These are phyloP conservation scores for Limosa lapponica DNA, from an alignment of 2,797 vertebrate species.

Conservation along the genomic window DNA sequence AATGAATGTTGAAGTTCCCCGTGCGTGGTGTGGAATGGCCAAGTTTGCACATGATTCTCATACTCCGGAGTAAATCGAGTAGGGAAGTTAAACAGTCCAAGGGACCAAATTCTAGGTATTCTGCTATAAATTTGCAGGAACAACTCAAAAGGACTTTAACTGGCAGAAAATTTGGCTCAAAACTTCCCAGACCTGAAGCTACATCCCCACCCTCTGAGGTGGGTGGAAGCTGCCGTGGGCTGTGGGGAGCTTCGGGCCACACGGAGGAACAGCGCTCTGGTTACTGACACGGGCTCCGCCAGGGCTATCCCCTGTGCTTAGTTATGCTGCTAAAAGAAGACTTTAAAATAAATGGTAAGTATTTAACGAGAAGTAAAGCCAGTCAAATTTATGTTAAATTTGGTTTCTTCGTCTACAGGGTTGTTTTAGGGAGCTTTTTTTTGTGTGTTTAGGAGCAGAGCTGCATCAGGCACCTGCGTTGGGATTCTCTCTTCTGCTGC, in stretches of 20 bases:
- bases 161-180: not conserved
- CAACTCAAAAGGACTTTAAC: not conserved
- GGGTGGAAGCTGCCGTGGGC: not conserved
- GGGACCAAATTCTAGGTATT: not conserved
- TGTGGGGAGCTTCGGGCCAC: not conserved
- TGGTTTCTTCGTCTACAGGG: not conserved
- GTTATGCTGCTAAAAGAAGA: not conserved
- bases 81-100: not conserved
- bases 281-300: rapidly evolving
- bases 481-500: not conserved
- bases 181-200: not conserved
- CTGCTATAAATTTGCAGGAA: not conserved
- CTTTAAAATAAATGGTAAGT: not conserved
- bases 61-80: not conserved
- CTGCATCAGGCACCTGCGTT: not conserved
- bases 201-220: not conserved
- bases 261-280: not conserved
- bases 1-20: not conserved
- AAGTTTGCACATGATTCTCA: rapidly evolving
- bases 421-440: not conserved
- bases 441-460: not conserved
- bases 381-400: not conserved
- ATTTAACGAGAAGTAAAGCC: not conserved
- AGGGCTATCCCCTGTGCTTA: not conserved
- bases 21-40: not conserved